Evolutionary conservation across 2,888 invertebrate genomes (phyloP), one percentile per base, ranked within the genome.

Genomic region (Schizotus pectinicornis): DNA sequence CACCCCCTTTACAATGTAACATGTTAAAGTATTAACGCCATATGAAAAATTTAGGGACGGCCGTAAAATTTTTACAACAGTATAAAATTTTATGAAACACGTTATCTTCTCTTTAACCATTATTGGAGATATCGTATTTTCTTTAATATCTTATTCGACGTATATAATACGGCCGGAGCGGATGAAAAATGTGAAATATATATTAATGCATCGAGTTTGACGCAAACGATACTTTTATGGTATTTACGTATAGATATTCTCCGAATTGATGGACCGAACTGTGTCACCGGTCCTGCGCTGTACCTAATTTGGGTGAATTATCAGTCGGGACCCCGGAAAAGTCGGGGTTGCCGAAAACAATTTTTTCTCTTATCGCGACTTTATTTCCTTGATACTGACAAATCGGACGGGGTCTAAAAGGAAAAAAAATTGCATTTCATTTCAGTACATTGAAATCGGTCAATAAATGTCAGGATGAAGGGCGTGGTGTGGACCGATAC

Each of bases 71-170:
- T 59, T 63, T 60, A 60, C 49, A 63, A 54, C 60, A 41, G 51
- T 46, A 58, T 60, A 63, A 63, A 63, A 56, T 63, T 60, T 63
- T 63, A 62, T 56, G 62, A 52, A 62, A 59, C 62, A 53, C 55
- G 62, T 59, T 57, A 61, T 52, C 58, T 56, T 55, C 51, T 54
- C 57, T 61, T 62, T 54, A 62, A 51, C 51, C 54, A 56, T 51
- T 52, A 61, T 58, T 47, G 58, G 54, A 53, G 48, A 53, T 59
- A 54, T 52, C 45, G 54, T 56, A 45, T 57, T 54, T 51, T 51
- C 55, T 41, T 37, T 54, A 55, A 55, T 61, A 58, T 55, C 58
- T 58, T 61, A 58, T 61, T 61, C 49, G 42, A 43, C 49, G 37
- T 43, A 38, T 50, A 49, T 38, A 43, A 45, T 45, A n/a, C 45